Evolutionary conservation across 1,140 invertebrate species (phyloP).

Genomic region (Potamilus streckersoni): DNA sequence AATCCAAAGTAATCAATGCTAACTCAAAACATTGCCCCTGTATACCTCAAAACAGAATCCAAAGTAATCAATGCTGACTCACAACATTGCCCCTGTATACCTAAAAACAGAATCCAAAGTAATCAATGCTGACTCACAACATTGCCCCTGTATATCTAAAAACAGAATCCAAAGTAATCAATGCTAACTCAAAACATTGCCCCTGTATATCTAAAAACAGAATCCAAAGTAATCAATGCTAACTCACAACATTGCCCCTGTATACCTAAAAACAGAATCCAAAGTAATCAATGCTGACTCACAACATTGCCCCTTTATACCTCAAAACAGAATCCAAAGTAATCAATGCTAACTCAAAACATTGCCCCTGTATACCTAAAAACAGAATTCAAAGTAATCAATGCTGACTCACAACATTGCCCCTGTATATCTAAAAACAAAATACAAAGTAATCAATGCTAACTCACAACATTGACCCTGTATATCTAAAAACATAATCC

Average conservation of each 20-base stretch:
- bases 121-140: slow-evolving; percentile 16
- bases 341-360: slow-evolving; percentile 15
- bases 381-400: neutral
- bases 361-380: slow-evolving; percentile 10
- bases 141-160: slow-evolving; percentile 10
- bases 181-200: slow-evolving; percentile 19
- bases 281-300: slow-evolving; percentile 1
- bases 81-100: slow-evolving; percentile 26
- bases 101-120: no score
- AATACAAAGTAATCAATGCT: neutral
- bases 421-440: neutral
- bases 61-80: slow-evolving; percentile 1
- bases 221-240: neutral
- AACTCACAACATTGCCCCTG: slow-evolving; percentile 26
- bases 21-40: slow-evolving; percentile 25
- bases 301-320: slow-evolving; percentile 22
- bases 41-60: no score
- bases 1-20: neutral
- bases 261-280: no score
- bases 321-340: no score
- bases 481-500: no score
- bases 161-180: neutral
- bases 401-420: slow-evolving; percentile 20
- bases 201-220: neutral
- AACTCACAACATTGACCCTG: slow-evolving; percentile 25